Conservation (phyloP, 2,888 invertebrate genomes). For the Oasisia sp. region DNA sequence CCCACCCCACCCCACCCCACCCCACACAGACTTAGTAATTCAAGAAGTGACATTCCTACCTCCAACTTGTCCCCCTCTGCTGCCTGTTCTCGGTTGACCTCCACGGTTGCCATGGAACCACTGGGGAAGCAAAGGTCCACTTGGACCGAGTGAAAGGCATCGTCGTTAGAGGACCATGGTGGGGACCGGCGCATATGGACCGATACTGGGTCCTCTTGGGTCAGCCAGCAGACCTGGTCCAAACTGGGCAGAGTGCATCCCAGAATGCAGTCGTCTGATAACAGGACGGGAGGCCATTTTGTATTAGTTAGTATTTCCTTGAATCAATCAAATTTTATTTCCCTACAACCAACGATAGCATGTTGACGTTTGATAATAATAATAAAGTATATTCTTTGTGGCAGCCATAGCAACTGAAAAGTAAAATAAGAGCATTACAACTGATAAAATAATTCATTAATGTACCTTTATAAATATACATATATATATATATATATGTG, state of each 20-base stretch:
- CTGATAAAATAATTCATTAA: too few species aligned
- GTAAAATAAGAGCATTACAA: too few species aligned
- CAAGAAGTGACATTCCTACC: neutral
- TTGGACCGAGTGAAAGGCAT: neutral
- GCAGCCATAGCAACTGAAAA: too few species aligned
- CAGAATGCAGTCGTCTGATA: neutral
- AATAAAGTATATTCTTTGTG: neutral
- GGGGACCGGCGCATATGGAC: neutral
- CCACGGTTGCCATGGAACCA: neutral
- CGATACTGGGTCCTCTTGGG: neutral
- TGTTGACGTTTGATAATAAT: neutral
- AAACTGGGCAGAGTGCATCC: neutral
- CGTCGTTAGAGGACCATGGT: neutral
- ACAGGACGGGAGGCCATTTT: neutral
- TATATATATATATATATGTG: too few species aligned
- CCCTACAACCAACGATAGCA: neutral
- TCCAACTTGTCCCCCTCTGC: neutral
- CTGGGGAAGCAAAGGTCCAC: constrained; percentile 2
- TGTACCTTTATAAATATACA: too few species aligned
- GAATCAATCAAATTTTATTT: neutral
- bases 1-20: too few species aligned
- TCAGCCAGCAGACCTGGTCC: constrained; percentile 17
- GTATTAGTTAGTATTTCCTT: neutral
- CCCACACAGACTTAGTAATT: neutral
- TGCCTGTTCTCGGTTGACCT: neutral